These are phyloP conservation scores for Cirrhinus mrigala DNA, from an alignment of 2,797 vertebrate genomes.

Conservation along the genomic window DNA sequence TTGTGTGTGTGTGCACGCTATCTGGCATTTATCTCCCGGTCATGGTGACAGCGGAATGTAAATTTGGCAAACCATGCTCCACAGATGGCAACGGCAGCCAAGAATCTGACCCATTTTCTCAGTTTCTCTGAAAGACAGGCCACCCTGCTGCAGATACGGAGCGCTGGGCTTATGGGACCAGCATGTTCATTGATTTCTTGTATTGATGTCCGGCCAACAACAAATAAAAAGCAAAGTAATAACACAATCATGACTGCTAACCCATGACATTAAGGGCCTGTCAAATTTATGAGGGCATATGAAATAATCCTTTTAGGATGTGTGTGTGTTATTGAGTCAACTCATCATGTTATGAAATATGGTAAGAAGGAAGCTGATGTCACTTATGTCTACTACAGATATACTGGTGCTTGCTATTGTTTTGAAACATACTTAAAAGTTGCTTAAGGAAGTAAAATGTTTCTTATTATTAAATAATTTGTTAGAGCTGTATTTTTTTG, in stretches of 20 bases:
- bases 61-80: conserved; percentile 43
- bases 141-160: background rate
- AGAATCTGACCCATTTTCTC: conserved; percentile 41
- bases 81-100: conserved; percentile 27
- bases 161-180: conserved; percentile 24
- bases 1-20: background rate
- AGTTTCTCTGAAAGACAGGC: conserved; percentile 18
- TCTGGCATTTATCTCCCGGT: conserved; percentile 44
- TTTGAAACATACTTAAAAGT: background rate
- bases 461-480: background rate
- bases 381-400: conserved; percentile 24
- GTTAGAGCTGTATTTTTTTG: background rate
- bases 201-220: conserved; percentile 58
- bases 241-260: conserved; percentile 59
- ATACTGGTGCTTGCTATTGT: background rate
- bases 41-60: conserved; percentile 48
- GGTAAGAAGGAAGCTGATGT: conserved; percentile 51
- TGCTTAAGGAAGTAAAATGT: background rate
- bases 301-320: conserved; percentile 18
- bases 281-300: conserved; percentile 49
- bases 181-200: conserved; percentile 53
- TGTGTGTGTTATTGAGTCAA: conserved; percentile 44
- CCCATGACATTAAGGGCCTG: conserved; percentile 35
- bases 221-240: conserved; percentile 60
- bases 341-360: conserved; percentile 53